Evolutionary conservation across 2,797 vertebrate genomes (phyloP).

Genomic region (Cetoscarus ocellatus): DNA sequence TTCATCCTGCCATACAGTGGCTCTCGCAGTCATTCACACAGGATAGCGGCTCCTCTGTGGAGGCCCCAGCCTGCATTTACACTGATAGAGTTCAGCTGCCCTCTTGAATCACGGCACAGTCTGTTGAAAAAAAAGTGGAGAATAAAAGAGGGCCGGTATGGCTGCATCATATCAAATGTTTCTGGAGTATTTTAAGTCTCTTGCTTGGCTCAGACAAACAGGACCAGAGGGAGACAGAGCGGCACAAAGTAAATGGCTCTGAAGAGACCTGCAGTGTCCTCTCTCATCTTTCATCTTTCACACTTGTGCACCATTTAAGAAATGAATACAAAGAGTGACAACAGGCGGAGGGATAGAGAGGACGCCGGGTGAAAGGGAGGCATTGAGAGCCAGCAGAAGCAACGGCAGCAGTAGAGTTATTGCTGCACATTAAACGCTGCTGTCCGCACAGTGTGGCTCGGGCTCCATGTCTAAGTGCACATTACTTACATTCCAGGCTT

Average conservation of each 20-base stretch:
- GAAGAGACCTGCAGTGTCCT: constrained; percentile 52
- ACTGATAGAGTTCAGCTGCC: constrained; percentile 63
- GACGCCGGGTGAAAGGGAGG: constrained; percentile 44
- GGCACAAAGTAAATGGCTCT: constrained; percentile 52
- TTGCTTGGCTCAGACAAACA: constrained; percentile 43
- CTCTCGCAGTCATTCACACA: constrained; percentile 73
- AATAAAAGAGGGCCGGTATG: constrained; percentile 32
- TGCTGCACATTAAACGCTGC: constrained; percentile 69
- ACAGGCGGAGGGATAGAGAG: constrained; percentile 40
- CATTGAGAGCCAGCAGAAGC: constrained; percentile 56
- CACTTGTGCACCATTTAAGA: constrained; percentile 54
- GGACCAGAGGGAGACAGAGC: constrained; percentile 44
- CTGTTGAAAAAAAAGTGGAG: constrained; percentile 16
- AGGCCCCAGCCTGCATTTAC: constrained; percentile 61
- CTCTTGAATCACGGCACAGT: constrained; percentile 49
- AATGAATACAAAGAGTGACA: constrained; percentile 58
- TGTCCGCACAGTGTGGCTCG: constrained; percentile 57
- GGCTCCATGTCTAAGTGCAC: constrained; percentile 75
- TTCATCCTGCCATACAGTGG: constrained; percentile 81
- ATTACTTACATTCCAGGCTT: constrained; percentile 79
- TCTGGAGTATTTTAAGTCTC: constrained; percentile 46
- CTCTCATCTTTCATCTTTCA: constrained; percentile 64
- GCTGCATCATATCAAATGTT: constrained; percentile 53
- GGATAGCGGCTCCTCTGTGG: constrained; percentile 51
- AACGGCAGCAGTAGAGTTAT: constrained; percentile 67